These are phyloP conservation scores for Chaetophractus vellerosus DNA, from an alignment of 2,797 vertebrate genomes.

Conservation along the genomic window DNA sequence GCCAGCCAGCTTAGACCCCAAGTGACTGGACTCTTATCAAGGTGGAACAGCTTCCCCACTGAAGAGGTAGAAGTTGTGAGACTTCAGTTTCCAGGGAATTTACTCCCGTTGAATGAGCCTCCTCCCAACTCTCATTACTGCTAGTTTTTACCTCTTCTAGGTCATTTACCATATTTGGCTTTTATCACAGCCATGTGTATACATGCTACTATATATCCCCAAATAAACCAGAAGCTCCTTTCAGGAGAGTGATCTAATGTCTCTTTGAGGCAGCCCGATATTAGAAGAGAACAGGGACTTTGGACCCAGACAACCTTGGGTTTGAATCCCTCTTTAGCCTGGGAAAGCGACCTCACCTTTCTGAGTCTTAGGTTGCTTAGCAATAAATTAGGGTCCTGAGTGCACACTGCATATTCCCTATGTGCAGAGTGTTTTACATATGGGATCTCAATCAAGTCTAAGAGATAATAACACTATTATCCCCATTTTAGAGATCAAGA, in stretches of 20 bases:
- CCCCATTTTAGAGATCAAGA: background rate
- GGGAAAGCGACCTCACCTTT: background rate
- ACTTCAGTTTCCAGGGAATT: background rate
- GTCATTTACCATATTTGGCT: background rate
- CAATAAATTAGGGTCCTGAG: fast-evolving
- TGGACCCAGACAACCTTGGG: background rate
- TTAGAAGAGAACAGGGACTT: background rate
- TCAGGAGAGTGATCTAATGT: background rate
- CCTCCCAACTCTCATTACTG: background rate
- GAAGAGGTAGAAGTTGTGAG: background rate
- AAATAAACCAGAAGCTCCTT: background rate
- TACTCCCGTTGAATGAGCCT: background rate
- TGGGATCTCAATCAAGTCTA: background rate
- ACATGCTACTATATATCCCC: background rate
- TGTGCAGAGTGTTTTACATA: background rate
- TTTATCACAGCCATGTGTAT: background rate
- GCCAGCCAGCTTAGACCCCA: background rate
- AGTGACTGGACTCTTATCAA: background rate
- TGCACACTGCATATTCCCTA: background rate
- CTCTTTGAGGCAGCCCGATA: background rate
- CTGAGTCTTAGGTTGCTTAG: background rate
- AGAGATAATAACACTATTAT: background rate
- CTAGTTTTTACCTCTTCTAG: fast-evolving
- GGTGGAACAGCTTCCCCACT: background rate
- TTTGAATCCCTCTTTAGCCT: background rate